These are phyloP conservation scores for Idris sp. DNA, from an alignment of 1,140 invertebrate species.

Conservation along the genomic window DNA sequence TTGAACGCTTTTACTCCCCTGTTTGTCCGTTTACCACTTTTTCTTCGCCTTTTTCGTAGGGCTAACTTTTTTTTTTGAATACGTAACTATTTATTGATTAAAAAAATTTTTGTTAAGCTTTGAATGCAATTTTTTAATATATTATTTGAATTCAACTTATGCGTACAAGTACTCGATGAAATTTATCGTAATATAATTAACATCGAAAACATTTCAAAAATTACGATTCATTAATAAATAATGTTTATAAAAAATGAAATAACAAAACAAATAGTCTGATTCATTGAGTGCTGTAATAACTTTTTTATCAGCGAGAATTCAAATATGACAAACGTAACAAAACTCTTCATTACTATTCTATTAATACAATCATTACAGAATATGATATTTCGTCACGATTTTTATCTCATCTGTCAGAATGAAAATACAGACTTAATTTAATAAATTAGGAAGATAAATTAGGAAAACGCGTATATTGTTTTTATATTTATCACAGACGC, in stretches of 20 bases:
- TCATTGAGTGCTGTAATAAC: no score
- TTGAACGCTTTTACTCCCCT: conserved; percentile 41
- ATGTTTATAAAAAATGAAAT: no score
- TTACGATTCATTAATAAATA: no score
- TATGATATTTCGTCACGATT: conserved; percentile 12
- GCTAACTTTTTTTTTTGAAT: conserved; percentile 20
- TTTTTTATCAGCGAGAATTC: no score
- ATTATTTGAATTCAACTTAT: no score
- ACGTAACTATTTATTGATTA: conserved; percentile 36
- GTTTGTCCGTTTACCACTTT: conserved; percentile 12
- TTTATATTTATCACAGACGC: no score
- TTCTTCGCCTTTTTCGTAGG: conserved; percentile 3
- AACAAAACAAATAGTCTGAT: no score
- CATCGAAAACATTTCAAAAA: no score
- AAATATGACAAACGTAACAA: conserved; percentile 10
- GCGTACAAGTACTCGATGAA: no score
- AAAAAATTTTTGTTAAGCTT: no score
- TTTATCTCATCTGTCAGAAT: conserved; percentile 27
- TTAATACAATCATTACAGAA: conserved; percentile 15
- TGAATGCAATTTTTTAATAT: no score
- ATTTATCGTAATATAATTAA: no score
- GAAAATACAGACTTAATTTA: conserved; percentile 23
- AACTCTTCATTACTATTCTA: conserved; percentile 4
- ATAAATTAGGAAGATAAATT: conserved; percentile 19
- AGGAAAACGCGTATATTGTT: conserved; percentile 14